Conservation (phyloP, 2,113 vertebrate species). For the Misgurnus mizolepis region DNA sequence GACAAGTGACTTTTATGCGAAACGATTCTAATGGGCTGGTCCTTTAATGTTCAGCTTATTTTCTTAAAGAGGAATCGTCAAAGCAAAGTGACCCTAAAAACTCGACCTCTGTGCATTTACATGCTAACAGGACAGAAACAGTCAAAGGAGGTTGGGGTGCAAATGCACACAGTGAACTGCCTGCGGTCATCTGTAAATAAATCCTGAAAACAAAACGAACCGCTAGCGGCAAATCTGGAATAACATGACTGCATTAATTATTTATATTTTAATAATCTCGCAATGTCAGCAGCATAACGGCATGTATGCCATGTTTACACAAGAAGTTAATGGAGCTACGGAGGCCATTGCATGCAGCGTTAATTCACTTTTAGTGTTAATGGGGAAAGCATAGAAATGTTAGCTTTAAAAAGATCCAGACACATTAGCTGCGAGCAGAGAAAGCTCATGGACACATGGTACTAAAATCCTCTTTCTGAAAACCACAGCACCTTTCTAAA, state of each 20-base stretch:
- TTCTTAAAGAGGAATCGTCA: too few species aligned
- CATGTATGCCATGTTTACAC: conserved; percentile 8
- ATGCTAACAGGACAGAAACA: too few species aligned
- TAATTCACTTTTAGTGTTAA: conserved; percentile 17
- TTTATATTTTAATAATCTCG: not conserved
- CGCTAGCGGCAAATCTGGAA: not conserved
- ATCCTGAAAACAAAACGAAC: not conserved
- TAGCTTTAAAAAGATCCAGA: conserved; percentile 11
- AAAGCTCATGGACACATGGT: not conserved
- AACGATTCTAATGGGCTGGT: not conserved
- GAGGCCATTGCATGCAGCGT: not conserved
- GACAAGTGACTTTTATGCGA: not conserved
- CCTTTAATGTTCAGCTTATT: too few species aligned
- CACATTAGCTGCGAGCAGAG: conserved; percentile 5
- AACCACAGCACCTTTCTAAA: not conserved
- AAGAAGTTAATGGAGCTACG: conserved; percentile 11
- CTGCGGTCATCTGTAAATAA: conserved; percentile 6
- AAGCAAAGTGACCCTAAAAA: too few species aligned
- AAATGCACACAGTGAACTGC: too few species aligned
- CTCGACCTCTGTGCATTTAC: too few species aligned
- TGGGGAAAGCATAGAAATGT: conserved; percentile 7
- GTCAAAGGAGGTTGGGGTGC: too few species aligned
- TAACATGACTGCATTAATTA: not conserved
- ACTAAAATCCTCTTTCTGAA: not conserved
- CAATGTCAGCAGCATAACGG: conserved; percentile 8